Evolutionary conservation across 2,113 vertebrate species (phyloP), one percentile per base, ranked within the genome.

Genomic region (Sebastes schlegelii): DNA sequence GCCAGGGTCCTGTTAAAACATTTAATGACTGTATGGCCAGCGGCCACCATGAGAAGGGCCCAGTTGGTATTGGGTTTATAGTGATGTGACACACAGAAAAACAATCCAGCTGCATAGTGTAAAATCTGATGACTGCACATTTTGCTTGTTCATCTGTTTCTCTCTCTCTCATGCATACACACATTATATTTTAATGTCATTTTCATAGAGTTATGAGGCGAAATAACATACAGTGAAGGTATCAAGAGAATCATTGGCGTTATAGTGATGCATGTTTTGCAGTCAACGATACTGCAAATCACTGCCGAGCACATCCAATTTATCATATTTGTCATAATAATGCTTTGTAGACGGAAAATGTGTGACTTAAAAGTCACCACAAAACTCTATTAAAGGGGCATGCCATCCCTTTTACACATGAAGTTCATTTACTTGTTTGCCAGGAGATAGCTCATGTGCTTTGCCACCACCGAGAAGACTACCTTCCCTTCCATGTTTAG

Each of bases 1-100:
- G 86, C 76, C 80, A 48, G 75, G 77, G 82, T 79, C 83, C 70
- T 80, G 76, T 89, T 87, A 89, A 89, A 88, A 61, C 58, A 74
- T 71, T 86, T 88, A 81, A 91, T 80, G 67, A 80, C 10, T n/a
- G n/a, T 21, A 16, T 63, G 72, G 57, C 61, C 23, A 10, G 49
- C 51, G 43, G 63, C 73, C 70, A 63, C 4, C 14, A 48, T 6
- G 7, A 61, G 60, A 66, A 49, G n/a, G 23, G 14, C 66, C 19
- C 52, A 26, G 67, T 6, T 68, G 62, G 61, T 79, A 4, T 4
- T 60, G 51, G 46, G 40, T 91, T 86, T 84, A 87, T 76, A 51
- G 52, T 6, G 21, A 74, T 78, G 52, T 21, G 66, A 84, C 12
- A 64, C 51, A 4, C 2, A 62, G 43, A 62, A 65, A 83, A 51